A percentile compares a stretch with the other conserved stretches of the same genome.
Conservation (phyloP, 2,113 vertebrate species). For the Laticauda colubrina region DNA sequence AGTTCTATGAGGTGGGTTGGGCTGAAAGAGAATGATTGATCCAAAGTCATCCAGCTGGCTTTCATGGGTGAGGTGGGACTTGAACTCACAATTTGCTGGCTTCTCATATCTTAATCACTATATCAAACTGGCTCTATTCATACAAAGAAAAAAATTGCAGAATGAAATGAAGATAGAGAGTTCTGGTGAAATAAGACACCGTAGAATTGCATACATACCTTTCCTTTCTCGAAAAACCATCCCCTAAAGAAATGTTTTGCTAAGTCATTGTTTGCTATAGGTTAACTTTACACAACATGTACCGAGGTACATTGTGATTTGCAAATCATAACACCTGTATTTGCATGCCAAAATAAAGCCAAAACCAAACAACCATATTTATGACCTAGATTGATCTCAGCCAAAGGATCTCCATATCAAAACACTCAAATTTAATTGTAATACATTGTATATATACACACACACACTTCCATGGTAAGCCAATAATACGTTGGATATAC, state of each 20-base stretch:
- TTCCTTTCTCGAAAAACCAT: background rate
- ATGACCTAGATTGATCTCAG: background rate
- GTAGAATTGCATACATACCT: background rate
- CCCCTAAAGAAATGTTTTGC: background rate
- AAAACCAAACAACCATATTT: background rate
- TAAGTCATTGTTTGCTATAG: background rate
- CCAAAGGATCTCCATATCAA: background rate
- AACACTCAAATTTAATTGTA: background rate
- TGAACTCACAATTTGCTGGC: no score
- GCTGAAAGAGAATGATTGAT: no score
- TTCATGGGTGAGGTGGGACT: no score
- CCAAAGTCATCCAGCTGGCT: no score
- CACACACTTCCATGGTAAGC: background rate
- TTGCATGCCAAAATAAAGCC: background rate
- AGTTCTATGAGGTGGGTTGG: no score
- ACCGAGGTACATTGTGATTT: background rate
- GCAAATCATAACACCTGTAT: background rate
- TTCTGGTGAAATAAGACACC: background rate
- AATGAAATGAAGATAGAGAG: background rate
- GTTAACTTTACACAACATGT: background rate
- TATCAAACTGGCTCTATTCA: background rate
- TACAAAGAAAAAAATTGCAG: background rate
- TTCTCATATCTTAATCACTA: background rate
- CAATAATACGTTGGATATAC: background rate
- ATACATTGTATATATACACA: background rate